Evolutionary conservation across 2,113 vertebrate species (phyloP), one percentile per base, ranked within the genome.

Genomic region (Trochalopteron elliotii): DNA sequence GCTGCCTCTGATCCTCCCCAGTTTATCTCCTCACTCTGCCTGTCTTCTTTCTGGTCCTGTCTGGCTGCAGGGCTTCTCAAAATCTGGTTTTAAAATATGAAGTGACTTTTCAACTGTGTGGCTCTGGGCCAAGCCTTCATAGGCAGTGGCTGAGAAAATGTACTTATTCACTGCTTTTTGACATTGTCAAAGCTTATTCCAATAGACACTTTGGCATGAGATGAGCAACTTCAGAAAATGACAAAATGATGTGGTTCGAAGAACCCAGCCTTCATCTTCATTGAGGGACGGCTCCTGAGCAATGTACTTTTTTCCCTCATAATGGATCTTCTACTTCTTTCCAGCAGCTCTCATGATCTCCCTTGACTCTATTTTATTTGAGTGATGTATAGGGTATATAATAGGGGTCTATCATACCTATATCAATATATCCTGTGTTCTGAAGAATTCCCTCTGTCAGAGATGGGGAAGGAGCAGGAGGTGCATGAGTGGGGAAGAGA

Each of bases 1-100:
- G 64, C 52, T 63, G 39, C 39, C 18, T 69, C 33, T 74, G 47
- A 22, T 45, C 47, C 8, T 82, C 27, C 24, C 15, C 0, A 1
- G 6, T 90, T 70, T 90, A 33, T 33, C 12, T 76, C n/a, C 45
- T 67, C 13, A 22, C 9, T 56, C n/a, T 80, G n/a, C 9, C 44
- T 74, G 35, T 68, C 61, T 63, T 81, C 52, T 61, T 68, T 76
- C 65, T 82, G 49, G 49, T 89, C 18, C 40, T 69, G 44, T 7
- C 25, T 94, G 40, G 22, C 91, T 89, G 35, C 78, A 72, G 91
- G 53, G 45, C 84, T 79, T 93, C 64, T 97, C 91, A 93, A 89
- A 91, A 94, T n/a, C 20, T 57, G 33, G 7, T 63, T 91, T 94
- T 60, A 75, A 94, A 89, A 94, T 68, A n/a, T 33, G 22, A 93